phyloP scores from a whole-genome alignment of 2,113 vertebrate species.

The Ophiodon elongatus region DNA sequence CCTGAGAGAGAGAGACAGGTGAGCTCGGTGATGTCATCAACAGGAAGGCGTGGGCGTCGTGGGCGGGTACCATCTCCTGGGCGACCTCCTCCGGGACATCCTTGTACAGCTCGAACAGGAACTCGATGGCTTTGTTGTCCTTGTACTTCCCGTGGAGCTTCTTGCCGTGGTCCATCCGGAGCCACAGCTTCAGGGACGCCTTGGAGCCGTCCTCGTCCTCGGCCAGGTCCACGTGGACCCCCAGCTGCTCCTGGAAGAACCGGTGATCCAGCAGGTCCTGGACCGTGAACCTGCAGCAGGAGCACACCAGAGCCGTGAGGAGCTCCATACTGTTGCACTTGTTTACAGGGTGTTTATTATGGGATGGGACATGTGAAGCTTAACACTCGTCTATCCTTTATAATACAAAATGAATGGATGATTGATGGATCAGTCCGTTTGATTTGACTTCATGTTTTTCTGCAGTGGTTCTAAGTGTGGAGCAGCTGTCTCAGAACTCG shows the following conservation, averaged over 20 bases:
- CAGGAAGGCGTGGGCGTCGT: background rate
- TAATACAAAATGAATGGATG: no score
- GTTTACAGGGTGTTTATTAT: no score
- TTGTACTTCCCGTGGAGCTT: slow-evolving; percentile 93
- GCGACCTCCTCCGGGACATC: slow-evolving; percentile 96
- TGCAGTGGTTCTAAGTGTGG: no score
- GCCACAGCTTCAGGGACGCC: slow-evolving; percentile 91
- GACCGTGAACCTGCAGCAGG: slow-evolving; percentile 89
- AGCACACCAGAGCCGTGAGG: no score
- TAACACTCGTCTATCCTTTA: no score
- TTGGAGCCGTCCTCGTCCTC: slow-evolving; percentile 89
- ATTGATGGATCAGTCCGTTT: no score
- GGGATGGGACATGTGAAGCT: no score
- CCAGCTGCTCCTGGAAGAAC: slow-evolving; percentile 93
- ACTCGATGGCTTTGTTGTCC: slow-evolving; percentile 97
- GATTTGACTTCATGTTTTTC: no score
- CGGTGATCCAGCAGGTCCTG: slow-evolving; percentile 94
- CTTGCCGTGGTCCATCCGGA: slow-evolving; percentile 92
- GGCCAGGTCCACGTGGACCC: slow-evolving; percentile 91
- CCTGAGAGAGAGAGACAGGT: slow-evolving; percentile 77
- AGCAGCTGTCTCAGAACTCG: no score
- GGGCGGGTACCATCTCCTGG: slow-evolving; percentile 92
- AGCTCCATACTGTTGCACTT: no score
- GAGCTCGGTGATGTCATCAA: background rate
- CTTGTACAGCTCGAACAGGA: slow-evolving; percentile 94